These are phyloP conservation scores for Spondyliosoma cantharus DNA, from an alignment of 2,797 vertebrate species.

Conservation along the genomic window DNA sequence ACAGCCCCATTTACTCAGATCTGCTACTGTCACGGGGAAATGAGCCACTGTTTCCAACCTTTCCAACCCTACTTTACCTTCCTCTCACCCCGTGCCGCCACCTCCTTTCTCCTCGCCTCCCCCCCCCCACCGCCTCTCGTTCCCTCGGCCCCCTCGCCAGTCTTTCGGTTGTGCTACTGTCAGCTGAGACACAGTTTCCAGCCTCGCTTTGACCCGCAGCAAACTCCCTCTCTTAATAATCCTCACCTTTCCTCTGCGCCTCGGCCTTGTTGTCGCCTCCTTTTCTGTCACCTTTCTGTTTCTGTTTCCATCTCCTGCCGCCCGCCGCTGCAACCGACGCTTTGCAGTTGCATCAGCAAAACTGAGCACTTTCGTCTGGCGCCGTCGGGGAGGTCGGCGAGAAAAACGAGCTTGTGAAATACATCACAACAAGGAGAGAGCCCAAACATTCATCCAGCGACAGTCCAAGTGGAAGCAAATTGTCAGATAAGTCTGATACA, in stretches of 20 bases:
- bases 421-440: background rate
- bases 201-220: constrained; percentile 32
- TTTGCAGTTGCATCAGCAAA: constrained; percentile 36
- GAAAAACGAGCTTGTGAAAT: constrained; percentile 14
- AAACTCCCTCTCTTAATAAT: constrained; percentile 21
- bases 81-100: constrained; percentile 38
- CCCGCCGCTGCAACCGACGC: background rate
- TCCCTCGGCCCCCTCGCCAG: constrained; percentile 32
- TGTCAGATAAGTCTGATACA: background rate
- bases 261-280: constrained; percentile 7
- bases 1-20: constrained; percentile 41
- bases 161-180: constrained; percentile 16
- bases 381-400: background rate
- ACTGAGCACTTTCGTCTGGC: background rate
- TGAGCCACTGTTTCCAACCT: constrained; percentile 72
- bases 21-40: constrained; percentile 56
- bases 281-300: constrained; percentile 43
- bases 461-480: background rate
- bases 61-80: constrained; percentile 53
- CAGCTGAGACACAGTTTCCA: constrained; percentile 48
- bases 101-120: constrained; percentile 18
- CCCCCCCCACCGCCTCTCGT: constrained; percentile 1
- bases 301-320: constrained; percentile 32
- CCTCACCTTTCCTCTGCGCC: constrained; percentile 33
- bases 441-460: background rate